Evolutionary conservation across 2,113 vertebrate species (phyloP).

Genomic region (Neodon shergylaensis): DNA sequence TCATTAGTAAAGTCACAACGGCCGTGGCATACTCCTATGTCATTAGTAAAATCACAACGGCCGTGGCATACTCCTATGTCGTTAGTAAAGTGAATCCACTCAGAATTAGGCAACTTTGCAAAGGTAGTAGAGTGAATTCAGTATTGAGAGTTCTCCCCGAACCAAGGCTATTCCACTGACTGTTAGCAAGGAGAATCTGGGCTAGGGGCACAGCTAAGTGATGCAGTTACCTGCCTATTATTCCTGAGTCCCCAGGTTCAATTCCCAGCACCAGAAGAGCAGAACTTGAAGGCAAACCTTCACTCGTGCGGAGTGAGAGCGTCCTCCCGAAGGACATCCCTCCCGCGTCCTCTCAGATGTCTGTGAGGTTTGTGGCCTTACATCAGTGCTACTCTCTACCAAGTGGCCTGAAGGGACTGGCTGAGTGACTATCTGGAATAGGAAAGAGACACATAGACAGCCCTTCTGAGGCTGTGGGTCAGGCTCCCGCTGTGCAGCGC

Average conservation of each 20-base stretch:
- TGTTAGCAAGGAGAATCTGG: neutral
- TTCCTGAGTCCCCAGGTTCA: too few species aligned
- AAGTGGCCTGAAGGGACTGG: neutral
- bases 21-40: too few species aligned
- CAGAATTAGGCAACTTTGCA: neutral
- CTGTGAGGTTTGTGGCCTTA: neutral
- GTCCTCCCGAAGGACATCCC: neutral
- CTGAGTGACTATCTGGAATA: neutral
- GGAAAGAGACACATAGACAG: neutral
- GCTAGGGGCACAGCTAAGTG: neutral
- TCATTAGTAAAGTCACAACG: neutral
- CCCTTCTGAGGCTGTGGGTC: neutral
- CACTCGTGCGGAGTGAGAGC: neutral
- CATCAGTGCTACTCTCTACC: neutral
- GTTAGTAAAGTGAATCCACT: neutral
- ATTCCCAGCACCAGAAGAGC: too few species aligned
- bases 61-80: too few species aligned
- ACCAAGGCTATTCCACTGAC: neutral
- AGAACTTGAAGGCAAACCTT: too few species aligned
- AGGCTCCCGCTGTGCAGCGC: neutral
- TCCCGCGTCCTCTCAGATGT: neutral
- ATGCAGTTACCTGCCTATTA: neutral
- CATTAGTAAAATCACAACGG: neutral
- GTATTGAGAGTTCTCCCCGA: neutral
- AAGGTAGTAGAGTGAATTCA: neutral